Base-by-base conservation (phyloP, 1,140 invertebrate genomes). In the Saxidomus purpurata region DNA sequence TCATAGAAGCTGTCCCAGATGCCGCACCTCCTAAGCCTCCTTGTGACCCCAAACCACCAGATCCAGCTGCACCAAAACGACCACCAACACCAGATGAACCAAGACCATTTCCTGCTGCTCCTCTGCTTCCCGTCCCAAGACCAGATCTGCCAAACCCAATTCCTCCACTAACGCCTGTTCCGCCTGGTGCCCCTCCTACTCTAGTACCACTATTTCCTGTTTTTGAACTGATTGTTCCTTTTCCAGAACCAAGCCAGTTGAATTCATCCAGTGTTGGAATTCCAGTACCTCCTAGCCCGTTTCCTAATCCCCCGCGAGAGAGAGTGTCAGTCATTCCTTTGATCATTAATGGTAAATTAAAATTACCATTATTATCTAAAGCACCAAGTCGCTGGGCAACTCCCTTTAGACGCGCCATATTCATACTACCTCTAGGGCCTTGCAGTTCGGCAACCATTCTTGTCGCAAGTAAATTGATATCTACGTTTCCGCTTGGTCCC, bases 321-420 rank as follows among this genome's bases (percentile, higher is more conserved):
- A 31, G 74, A 52, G 17, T 28, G 9, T 52, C 43, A 8, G 74
- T 19, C 25, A 77, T 77, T 0, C 43, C 25, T 31, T 31, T 43
- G 1, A 77, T 28, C 15, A 77, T 17, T n/a, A 52, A 28, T 43
- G 74, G 74, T 49, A 83, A 13, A 22, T 83, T 83, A 2, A 83
- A 69, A 22, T 83, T 83, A n/a, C 81, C 81, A 19, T 83, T 83
- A 25, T 19, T 67, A 83, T 83, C 81, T 11, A 69, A 40, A n/a
- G 81, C 81, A 19, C 81, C 81, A 34, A 83, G 22, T 25, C 34
- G 13, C 28, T 69, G 36, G 6, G 81, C 81, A 19, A 83, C 34
- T 13, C 61, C 55, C 47, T 83, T 25, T 15, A 83, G 17, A 31
- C 31, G 22, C 2, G 81, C 81, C 81, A 83, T 47, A 17, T 47